Conservation (phyloP, 2,797 vertebrate species). For the Phataginus tetradactyla region DNA sequence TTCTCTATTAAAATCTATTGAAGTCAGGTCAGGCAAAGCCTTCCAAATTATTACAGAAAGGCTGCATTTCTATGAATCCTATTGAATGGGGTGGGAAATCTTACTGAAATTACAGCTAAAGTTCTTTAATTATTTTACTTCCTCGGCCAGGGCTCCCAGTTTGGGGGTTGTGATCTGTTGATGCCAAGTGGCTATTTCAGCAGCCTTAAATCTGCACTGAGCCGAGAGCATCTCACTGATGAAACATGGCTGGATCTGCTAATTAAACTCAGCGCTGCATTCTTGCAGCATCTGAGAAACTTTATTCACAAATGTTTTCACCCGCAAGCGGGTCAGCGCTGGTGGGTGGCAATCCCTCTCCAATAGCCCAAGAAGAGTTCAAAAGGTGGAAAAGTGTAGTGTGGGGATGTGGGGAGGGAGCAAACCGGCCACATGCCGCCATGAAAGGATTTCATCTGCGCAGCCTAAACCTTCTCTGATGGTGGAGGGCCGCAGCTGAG, state of each 20-base stretch:
- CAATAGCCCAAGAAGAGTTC: not conserved
- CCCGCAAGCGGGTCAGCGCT: not conserved
- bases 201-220: not conserved
- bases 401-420: not conserved
- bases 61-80: constrained; percentile 33
- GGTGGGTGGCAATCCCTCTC: not conserved
- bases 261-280: not conserved
- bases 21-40: not conserved
- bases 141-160: constrained; percentile 38
- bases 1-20: constrained; percentile 64
- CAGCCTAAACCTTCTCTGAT: not conserved
- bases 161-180: constrained; percentile 20
- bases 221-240: not conserved
- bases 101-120: not conserved
- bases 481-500: not conserved
- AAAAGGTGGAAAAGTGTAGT: constrained; percentile 23
- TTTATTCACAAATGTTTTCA: not conserved
- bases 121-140: not conserved
- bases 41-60: constrained; percentile 32
- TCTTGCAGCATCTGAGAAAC: constrained; percentile 35
- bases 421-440: not conserved
- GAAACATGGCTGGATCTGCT: constrained; percentile 22
- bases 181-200: constrained; percentile 34
- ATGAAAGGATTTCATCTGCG: constrained; percentile 23
- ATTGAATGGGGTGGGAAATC: not conserved